A percentile compares a stretch with the other conserved stretches of the same genome.
phyloP scores from a whole-genome alignment of 2,113 vertebrate genomes.

The Petromus typicus region DNA sequence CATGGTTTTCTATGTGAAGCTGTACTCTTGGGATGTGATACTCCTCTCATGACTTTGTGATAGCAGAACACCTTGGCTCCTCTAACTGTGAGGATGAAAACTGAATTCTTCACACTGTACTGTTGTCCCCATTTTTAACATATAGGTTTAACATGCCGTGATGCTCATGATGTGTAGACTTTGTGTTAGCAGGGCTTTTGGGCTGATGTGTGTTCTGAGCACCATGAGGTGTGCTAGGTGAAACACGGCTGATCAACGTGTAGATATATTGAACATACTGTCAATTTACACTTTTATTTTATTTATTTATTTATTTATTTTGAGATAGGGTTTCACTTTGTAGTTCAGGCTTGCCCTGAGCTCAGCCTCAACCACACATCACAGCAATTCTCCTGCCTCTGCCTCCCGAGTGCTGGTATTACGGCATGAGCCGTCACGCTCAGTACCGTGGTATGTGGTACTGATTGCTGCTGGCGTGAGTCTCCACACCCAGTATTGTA shows the following conservation, averaged over 20 bases:
- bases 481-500: no score
- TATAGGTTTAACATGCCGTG: not conserved
- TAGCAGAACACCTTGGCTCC: not conserved
- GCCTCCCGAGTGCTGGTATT: no score
- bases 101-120: not conserved
- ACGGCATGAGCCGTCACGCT: no score
- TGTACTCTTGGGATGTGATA: not conserved
- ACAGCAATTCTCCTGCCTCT: no score
- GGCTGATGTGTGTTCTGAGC: not conserved
- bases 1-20: not conserved
- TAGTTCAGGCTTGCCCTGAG: no score
- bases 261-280: no score
- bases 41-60: not conserved
- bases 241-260: not conserved
- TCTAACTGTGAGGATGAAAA: not conserved
- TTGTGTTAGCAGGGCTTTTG: not conserved
- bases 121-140: not conserved
- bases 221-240: not conserved
- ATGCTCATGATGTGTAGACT: not conserved
- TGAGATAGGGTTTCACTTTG: no score
- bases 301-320: no score
- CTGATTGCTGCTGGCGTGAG: no score
- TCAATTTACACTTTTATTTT: no score
- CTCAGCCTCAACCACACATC: no score
- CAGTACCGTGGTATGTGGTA: no score